Percentiles rank a stretch among this genome's conserved stretches.
Conservation (phyloP, 1,140 invertebrate species). For the Mycetomoellerius zeteki region DNA sequence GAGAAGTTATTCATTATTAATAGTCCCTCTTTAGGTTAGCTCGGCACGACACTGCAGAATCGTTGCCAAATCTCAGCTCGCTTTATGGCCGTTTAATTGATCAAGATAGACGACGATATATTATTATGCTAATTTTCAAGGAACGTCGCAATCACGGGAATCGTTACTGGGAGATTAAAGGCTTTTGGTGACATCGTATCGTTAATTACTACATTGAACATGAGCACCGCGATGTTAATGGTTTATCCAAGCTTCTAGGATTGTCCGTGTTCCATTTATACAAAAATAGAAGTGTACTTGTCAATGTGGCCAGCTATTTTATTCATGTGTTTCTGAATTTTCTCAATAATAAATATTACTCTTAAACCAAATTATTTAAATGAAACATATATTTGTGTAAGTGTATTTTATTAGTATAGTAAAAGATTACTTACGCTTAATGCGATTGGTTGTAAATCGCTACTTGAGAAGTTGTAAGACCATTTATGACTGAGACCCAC, state of each 20-base stretch:
- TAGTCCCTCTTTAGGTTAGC: constrained; percentile 79
- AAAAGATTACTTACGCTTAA: too few species aligned
- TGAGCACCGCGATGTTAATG: constrained; percentile 66
- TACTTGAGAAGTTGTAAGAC: constrained; percentile 78
- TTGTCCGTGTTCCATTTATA: constrained; percentile 66
- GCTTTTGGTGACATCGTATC: constrained; percentile 71
- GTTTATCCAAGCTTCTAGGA: constrained; percentile 66
- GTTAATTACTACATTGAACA: constrained; percentile 78
- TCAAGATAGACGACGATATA: constrained; percentile 79
- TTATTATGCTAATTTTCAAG: constrained; percentile 82
- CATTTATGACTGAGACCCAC: constrained; percentile 82
- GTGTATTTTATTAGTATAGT: too few species aligned
- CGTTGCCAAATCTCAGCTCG: constrained; percentile 76
- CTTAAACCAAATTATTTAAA: not conserved
- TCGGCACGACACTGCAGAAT: constrained; percentile 73
- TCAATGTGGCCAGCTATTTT: not conserved
- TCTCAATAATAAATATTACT: not conserved
- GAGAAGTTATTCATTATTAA: constrained; percentile 83
- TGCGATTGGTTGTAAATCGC: constrained; percentile 80
- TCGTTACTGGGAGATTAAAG: constrained; percentile 75
- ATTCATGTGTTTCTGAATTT: not conserved
- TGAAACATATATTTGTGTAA: not conserved
- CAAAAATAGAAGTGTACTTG: not conserved
- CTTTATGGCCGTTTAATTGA: constrained; percentile 83
- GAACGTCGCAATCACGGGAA: constrained; percentile 72